Evolutionary conservation across 2,888 invertebrate genomes (phyloP).

Genomic region (Orchesellides sinensis): DNA sequence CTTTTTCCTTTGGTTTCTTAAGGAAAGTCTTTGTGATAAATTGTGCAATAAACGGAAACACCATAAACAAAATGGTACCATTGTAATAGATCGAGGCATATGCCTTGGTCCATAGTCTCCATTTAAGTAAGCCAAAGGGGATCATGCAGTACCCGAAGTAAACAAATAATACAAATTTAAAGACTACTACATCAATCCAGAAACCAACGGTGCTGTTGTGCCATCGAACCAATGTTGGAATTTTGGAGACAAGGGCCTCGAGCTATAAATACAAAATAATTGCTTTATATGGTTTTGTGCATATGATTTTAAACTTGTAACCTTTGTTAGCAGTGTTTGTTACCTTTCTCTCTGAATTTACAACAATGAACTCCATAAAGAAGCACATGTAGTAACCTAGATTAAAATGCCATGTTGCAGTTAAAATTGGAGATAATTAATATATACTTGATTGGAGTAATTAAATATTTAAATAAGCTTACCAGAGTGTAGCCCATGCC

Average conservation of each 20-base stretch:
- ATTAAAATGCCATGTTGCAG: background rate
- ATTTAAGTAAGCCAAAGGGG: conserved; percentile 86
- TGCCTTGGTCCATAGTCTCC: conserved; percentile 83
- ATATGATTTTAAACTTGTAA: no score
- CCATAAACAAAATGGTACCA: conserved; percentile 83
- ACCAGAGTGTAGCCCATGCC: conserved; percentile 96
- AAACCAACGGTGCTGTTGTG: conserved; percentile 70
- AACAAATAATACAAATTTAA: conserved; percentile 86
- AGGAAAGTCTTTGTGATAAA: conserved; percentile 76
- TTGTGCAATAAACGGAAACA: conserved; percentile 81
- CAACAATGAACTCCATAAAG: conserved; percentile 92
- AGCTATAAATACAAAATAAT: conserved; percentile 78
- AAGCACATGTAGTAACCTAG: conserved; percentile 92
- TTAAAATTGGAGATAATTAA: background rate
- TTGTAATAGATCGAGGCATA: conserved; percentile 83
- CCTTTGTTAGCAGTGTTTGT: no score
- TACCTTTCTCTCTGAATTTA: conserved; percentile 91
- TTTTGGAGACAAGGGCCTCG: conserved; percentile 80
- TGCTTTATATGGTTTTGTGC: background rate
- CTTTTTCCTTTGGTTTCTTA: conserved; percentile 11
- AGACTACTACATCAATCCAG: conserved; percentile 77
- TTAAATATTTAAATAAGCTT: background rate
- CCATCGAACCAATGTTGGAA: conserved; percentile 79
- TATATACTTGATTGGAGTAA: background rate
- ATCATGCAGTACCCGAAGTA: conserved; percentile 91